Evolutionary conservation across 2,113 vertebrate genomes (phyloP).

Genomic region (Petaurus breviceps): DNA sequence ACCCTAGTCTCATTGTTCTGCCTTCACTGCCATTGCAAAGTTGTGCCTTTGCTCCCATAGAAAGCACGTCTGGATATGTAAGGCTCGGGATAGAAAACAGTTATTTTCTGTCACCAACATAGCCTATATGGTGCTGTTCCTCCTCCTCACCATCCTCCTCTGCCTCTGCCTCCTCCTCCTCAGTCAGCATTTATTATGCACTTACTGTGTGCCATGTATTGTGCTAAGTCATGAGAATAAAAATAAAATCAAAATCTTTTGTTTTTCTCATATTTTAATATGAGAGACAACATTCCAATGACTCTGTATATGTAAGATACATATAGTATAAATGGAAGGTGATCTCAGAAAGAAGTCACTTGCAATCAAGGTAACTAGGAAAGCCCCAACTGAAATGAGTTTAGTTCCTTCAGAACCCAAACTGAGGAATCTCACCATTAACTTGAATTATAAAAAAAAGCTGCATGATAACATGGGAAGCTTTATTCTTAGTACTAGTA

Average conservation of each 20-base stretch:
- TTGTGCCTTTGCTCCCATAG: background rate
- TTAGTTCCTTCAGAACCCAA: constrained; percentile 69
- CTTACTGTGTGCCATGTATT: background rate
- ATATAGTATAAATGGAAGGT: background rate
- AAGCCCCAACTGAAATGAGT: constrained; percentile 62
- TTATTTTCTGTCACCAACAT: background rate
- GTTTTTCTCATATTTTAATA: background rate
- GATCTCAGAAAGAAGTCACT: background rate
- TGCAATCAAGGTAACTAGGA: background rate
- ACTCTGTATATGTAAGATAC: background rate
- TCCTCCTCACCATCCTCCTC: no score
- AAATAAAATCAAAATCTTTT: background rate
- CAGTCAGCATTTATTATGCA: background rate
- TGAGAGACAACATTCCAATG: background rate
- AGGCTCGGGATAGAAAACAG: background rate
- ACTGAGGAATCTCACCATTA: constrained; percentile 80
- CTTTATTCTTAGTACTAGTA: constrained; percentile 70
- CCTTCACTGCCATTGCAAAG: background rate
- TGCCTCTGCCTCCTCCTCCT: no score
- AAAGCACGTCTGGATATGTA: background rate
- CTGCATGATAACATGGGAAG: constrained; percentile 78
- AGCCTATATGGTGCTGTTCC: background rate
- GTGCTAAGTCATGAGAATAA: background rate
- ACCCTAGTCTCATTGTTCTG: background rate
- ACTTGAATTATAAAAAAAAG: constrained; percentile 72